These are phyloP conservation scores for Julus scanicus DNA, from an alignment of 2,888 invertebrate species.

Conservation along the genomic window DNA sequence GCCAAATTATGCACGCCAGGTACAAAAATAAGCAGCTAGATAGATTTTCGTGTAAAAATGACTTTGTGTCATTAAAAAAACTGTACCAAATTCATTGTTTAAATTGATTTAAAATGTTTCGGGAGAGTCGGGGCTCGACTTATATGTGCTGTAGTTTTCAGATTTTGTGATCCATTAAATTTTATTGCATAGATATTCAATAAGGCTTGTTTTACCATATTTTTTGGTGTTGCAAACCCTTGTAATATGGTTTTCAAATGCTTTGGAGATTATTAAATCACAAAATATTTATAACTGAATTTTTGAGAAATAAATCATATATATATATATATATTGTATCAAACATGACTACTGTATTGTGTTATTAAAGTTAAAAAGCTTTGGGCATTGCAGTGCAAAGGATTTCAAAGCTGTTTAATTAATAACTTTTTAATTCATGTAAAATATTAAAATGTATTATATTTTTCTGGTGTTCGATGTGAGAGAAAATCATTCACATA, in stretches of 20 bases:
- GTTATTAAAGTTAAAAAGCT: not conserved
- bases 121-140: too few relatives aligned
- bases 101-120: too few relatives aligned
- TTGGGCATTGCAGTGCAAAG: not conserved
- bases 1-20: too few relatives aligned
- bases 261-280: not conserved
- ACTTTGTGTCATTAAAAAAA: too few relatives aligned
- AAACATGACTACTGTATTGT: not conserved
- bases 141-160: not conserved
- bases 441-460: not conserved
- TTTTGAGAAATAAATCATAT: not conserved
- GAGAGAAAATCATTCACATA: not conserved
- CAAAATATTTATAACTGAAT: not conserved
- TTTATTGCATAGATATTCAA: not conserved
- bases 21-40: too few relatives aligned
- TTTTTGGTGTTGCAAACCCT: not conserved
- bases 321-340: not conserved
- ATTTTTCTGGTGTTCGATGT: not conserved
- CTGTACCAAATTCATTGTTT: not conserved
- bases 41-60: too few relatives aligned
- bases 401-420: not conserved
- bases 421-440: not conserved
- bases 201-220: slow-evolving; percentile 10
- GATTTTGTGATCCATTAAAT: not conserved
- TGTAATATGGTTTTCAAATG: not conserved